Conservation (phyloP, 2,888 invertebrate species). For the Villa cingulata region DNA sequence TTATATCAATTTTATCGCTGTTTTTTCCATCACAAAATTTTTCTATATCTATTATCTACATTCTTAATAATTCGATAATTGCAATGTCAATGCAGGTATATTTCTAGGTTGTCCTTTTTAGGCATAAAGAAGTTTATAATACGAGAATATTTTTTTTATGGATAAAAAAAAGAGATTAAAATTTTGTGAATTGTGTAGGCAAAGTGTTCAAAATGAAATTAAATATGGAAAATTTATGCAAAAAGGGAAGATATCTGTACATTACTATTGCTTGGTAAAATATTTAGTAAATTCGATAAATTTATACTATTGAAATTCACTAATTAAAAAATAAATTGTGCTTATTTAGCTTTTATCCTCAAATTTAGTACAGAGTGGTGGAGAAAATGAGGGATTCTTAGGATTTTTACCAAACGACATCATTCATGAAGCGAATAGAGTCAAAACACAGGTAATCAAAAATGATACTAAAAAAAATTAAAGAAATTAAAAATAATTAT, state of each 20-base stretch:
- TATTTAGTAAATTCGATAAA: not conserved
- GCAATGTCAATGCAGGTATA: no score
- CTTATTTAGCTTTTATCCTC: slow-evolving; percentile 52
- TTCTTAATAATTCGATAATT: no score
- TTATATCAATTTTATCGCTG: no score
- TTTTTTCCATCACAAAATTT: no score
- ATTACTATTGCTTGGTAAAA: slow-evolving; percentile 64
- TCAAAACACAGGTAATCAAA: slow-evolving; percentile 43
- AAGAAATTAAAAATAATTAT: slow-evolving; percentile 7
- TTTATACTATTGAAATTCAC: no score
- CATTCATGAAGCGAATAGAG: slow-evolving; percentile 46
- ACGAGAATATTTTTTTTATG: not conserved
- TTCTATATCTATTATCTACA: no score
- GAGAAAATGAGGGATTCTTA: slow-evolving; percentile 53
- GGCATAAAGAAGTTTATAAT: no score
- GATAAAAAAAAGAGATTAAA: not conserved
- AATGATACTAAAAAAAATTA: not conserved
- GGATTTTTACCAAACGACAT: slow-evolving; percentile 63
- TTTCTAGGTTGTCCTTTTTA: no score
- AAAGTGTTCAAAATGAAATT: slow-evolving; percentile 39
- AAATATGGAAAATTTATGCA: slow-evolving; percentile 43
- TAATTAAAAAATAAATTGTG: not conserved
- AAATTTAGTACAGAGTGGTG: slow-evolving; percentile 52
- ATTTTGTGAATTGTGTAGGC: slow-evolving; percentile 42
- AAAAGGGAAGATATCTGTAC: slow-evolving; percentile 45